Conservation (phyloP, 2,113 vertebrate genomes). For the Malurus cyaneus region DNA sequence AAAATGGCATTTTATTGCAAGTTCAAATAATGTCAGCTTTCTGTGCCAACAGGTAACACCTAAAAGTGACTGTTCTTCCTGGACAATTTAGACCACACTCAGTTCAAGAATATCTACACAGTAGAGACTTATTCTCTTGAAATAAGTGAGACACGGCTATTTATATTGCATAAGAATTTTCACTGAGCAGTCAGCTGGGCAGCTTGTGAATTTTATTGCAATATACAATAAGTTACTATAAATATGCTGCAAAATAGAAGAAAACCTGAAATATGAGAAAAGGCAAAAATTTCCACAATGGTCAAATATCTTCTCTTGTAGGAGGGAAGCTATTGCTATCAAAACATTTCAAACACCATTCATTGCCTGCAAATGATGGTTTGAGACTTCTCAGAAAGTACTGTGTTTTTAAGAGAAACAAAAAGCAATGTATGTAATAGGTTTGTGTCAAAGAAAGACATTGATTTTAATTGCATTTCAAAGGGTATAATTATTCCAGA, state of each 20-base stretch:
- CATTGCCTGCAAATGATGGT: neutral
- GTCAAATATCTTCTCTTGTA: neutral
- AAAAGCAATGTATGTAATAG: neutral
- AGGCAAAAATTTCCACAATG: neutral
- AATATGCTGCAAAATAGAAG: neutral
- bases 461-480: constrained; percentile 50
- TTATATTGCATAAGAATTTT: neutral
- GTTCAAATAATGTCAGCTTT: neutral
- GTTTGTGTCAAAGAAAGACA: neutral
- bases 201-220: neutral
- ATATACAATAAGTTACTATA: neutral
- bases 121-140: neutral
- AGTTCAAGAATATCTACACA: neutral
- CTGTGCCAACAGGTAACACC: neutral
- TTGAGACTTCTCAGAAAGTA: neutral
- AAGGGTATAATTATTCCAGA: constrained; percentile 16
- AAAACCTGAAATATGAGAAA: neutral
- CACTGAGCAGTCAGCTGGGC: neutral
- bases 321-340: neutral
- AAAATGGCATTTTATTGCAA: neutral
- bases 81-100: neutral
- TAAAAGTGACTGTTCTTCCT: neutral
- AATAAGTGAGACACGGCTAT: neutral
- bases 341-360: neutral
- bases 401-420: neutral